Conservation (phyloP, 2,797 vertebrate species). For the Furcifer pardalis region DNA sequence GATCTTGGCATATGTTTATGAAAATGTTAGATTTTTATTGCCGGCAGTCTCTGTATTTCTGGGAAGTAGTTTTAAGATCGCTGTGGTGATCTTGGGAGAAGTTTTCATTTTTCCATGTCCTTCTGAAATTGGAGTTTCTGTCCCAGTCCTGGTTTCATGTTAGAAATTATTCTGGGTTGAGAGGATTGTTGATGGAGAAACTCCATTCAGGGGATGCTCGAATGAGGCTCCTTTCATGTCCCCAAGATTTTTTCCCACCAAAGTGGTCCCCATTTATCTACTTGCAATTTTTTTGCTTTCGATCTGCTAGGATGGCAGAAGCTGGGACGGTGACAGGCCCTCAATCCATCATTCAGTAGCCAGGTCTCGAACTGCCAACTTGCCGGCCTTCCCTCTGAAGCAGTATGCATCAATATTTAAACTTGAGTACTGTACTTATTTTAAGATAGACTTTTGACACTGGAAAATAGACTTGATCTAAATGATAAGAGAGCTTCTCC, state of each 20-base stretch:
- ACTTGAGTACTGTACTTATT: background rate
- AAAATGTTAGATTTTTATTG: background rate
- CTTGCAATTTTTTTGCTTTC: too few relatives aligned
- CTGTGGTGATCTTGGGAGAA: background rate
- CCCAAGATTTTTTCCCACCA: too few relatives aligned
- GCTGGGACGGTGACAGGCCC: too few relatives aligned
- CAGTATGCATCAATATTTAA: slow-evolving; percentile 13
- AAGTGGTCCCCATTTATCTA: too few relatives aligned
- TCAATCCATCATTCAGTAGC: too few relatives aligned
- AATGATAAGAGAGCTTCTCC: background rate
- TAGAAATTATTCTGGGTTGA: too few relatives aligned
- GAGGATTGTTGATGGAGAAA: too few relatives aligned
- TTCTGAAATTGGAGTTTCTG: background rate
- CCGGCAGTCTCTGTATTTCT: background rate
- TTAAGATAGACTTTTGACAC: slow-evolving; percentile 7
- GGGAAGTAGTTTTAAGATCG: background rate
- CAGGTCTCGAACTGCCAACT: too few relatives aligned
- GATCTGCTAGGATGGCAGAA: too few relatives aligned
- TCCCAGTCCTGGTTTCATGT: background rate
- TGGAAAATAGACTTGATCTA: background rate
- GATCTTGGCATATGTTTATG: background rate
- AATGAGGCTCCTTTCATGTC: too few relatives aligned
- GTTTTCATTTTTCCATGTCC: slow-evolving; percentile 16
- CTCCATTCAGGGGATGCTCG: too few relatives aligned
- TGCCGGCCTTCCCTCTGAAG: too few relatives aligned